These are phyloP conservation scores for Girardinus metallicus DNA, from an alignment of 2,797 vertebrate species.

Conservation along the genomic window DNA sequence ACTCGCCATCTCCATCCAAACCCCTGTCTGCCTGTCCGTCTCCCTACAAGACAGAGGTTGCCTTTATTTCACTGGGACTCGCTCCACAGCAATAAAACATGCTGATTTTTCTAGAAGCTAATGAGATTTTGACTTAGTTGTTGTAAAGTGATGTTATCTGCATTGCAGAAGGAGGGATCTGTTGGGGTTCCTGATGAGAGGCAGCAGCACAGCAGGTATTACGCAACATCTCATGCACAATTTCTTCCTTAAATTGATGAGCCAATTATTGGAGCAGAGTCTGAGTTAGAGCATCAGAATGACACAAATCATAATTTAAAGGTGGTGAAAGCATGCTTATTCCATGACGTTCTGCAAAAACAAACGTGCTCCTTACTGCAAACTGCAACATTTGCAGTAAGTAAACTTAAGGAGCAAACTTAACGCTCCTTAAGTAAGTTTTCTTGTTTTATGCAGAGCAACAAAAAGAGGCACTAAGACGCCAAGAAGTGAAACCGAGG, in stretches of 20 bases:
- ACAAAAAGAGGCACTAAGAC: neutral
- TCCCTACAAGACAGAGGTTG: slow-evolving; percentile 57
- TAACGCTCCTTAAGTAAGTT: no score
- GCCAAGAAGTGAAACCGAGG: neutral
- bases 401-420: no score
- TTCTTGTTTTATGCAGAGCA: no score
- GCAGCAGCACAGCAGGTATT: slow-evolving; percentile 19
- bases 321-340: neutral
- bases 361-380: neutral
- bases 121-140: slow-evolving; percentile 46
- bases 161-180: slow-evolving; percentile 23
- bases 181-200: slow-evolving; percentile 23
- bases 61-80: slow-evolving; percentile 74
- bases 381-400: neutral
- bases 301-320: slow-evolving; percentile 3
- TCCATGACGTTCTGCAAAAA: neutral
- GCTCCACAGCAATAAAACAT: slow-evolving; percentile 59
- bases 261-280: slow-evolving; percentile 2
- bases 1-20: slow-evolving; percentile 72
- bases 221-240: slow-evolving; percentile 13
- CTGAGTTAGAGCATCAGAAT: slow-evolving; percentile 11
- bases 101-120: slow-evolving; percentile 65
- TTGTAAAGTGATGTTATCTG: slow-evolving; percentile 47
- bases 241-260: neutral
- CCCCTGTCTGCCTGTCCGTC: slow-evolving; percentile 68